phyloP scores from a whole-genome alignment of 2,113 vertebrate species.

The Riparia riparia region DNA sequence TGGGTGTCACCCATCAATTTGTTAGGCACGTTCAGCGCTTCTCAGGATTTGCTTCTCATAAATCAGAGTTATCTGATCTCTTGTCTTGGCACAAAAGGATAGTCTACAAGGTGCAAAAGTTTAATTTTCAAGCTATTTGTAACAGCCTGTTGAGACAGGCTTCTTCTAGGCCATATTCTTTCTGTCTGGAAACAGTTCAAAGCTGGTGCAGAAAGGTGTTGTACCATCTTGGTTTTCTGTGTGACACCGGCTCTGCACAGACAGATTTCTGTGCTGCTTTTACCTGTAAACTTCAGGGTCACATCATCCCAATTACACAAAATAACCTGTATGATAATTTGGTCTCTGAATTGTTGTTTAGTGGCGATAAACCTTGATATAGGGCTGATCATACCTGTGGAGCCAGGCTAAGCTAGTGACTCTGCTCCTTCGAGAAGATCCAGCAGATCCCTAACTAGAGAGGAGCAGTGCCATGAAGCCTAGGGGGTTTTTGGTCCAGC shows the following conservation, averaged over 20 bases:
- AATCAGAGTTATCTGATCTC: slow-evolving; percentile 36
- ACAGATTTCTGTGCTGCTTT: background rate
- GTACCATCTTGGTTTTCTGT: background rate
- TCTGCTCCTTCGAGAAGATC: background rate
- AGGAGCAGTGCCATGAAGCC: background rate
- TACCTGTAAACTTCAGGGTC: background rate
- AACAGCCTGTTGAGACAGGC: background rate
- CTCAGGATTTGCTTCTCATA: background rate
- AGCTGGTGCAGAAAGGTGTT: background rate
- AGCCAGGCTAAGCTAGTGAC: background rate
- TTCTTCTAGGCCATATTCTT: background rate
- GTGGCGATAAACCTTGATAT: background rate
- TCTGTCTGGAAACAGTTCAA: background rate
- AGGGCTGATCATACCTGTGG: background rate
- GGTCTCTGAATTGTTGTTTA: background rate
- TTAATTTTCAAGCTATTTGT: slow-evolving; percentile 18
- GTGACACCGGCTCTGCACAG: background rate
- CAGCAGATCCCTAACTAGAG: background rate
- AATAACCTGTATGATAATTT: background rate
- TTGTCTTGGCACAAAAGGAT: slow-evolving; percentile 5
- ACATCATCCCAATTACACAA: background rate
- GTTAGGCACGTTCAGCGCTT: background rate
- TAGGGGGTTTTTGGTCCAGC: background rate
- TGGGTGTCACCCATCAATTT: background rate
- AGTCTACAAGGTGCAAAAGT: background rate